Percentiles rank a stretch among this genome's conserved stretches.
Evolutionary conservation across 2,113 vertebrate species (phyloP).

Genomic region (Cavia aperea): DNA sequence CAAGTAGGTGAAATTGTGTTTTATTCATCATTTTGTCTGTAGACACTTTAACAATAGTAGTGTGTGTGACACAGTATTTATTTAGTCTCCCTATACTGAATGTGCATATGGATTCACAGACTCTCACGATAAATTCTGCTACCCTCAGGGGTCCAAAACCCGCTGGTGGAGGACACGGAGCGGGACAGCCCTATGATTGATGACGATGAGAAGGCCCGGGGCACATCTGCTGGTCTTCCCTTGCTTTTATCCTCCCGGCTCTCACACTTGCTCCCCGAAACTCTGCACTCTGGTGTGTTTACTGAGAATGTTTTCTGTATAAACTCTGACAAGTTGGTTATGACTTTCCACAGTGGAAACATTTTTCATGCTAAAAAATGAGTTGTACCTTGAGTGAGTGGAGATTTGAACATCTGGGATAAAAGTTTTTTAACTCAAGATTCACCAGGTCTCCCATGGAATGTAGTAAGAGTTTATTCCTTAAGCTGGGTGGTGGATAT

Average conservation of each 20-base stretch:
- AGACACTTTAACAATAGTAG: constrained; percentile 40
- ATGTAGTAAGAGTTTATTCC: neutral
- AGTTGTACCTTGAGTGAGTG: neutral
- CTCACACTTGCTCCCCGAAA: constrained; percentile 42
- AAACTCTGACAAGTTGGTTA: constrained; percentile 60
- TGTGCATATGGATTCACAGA: constrained; percentile 53
- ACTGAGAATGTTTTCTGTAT: constrained; percentile 63
- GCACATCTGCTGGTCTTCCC: constrained; percentile 55
- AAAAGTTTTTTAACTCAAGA: constrained; percentile 36
- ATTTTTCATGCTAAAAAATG: constrained; percentile 34
- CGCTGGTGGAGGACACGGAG: neutral
- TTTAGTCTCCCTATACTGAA: constrained; percentile 58
- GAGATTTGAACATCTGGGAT: neutral
- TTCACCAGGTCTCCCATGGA: neutral
- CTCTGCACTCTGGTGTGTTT: constrained; percentile 46
- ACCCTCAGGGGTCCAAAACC: constrained; percentile 53
- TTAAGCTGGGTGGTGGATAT: neutral
- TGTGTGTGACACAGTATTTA: constrained; percentile 57
- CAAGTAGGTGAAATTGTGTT: constrained; percentile 23
- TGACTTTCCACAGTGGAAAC: constrained; percentile 45
- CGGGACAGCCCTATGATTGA: constrained; percentile 59
- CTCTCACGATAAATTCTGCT: constrained; percentile 56
- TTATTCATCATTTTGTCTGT: constrained; percentile 46
- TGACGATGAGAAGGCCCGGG: constrained; percentile 35
- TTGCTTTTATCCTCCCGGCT: constrained; percentile 47